phyloP scores from a whole-genome alignment of 1,140 invertebrate species.

The Diorhabda carinulata region DNA sequence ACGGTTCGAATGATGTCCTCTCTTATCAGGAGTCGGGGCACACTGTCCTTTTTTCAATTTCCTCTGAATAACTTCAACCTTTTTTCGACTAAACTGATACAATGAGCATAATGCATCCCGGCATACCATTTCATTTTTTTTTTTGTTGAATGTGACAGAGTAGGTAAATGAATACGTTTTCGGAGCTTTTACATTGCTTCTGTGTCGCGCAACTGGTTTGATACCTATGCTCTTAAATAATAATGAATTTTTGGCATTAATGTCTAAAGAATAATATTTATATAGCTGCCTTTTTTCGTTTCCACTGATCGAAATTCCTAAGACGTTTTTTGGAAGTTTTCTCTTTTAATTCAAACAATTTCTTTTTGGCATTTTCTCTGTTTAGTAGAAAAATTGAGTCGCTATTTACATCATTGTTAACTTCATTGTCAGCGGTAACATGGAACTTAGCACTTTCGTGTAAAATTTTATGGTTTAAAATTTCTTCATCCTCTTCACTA shows the following conservation, averaged over 20 bases:
- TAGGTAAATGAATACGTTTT: slow-evolving; percentile 5
- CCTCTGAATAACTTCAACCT: slow-evolving; percentile 9
- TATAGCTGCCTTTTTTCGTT: background rate
- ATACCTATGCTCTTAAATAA: slow-evolving; percentile 7
- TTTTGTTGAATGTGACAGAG: background rate
- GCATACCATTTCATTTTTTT: slow-evolving; percentile 9
- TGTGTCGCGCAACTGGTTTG: background rate
- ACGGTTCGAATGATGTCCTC: slow-evolving; percentile 13
- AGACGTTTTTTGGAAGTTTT: background rate
- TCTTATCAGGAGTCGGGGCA: slow-evolving; percentile 14
- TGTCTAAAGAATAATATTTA: background rate
- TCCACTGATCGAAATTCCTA: background rate
- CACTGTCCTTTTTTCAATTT: slow-evolving; percentile 3
- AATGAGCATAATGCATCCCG: slow-evolving; percentile 10
- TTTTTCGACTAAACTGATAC: slow-evolving; percentile 16
- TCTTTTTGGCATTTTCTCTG: background rate
- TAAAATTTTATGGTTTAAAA: too few relatives aligned
- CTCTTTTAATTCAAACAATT: background rate
- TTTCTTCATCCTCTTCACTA: too few relatives aligned
- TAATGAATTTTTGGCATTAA: slow-evolving; percentile 50
- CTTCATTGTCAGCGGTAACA: too few relatives aligned
- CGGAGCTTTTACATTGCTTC: background rate
- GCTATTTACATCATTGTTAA: too few relatives aligned
- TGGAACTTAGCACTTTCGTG: too few relatives aligned
- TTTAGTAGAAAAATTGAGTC: too few relatives aligned